phyloP scores from a whole-genome alignment of 1,140 invertebrate species.

The Hyposmocoma kahamanoa region DNA sequence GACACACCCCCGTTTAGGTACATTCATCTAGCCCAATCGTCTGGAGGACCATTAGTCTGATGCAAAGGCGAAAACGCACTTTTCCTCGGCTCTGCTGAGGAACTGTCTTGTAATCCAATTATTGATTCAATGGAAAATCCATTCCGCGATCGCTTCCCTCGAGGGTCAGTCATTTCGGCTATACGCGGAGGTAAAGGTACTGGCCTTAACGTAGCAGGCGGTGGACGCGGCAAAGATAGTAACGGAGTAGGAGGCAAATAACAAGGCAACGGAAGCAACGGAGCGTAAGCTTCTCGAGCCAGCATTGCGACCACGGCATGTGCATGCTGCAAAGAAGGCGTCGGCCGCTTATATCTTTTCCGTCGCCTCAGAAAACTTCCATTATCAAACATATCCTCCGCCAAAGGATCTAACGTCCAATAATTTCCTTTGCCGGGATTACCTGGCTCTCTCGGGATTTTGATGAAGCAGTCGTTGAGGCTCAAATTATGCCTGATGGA shows the following conservation, averaged over 20 bases:
- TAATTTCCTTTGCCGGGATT: constrained; percentile 99
- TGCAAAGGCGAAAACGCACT: constrained; percentile 68
- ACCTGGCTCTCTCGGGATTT: constrained; percentile 97
- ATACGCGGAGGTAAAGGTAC: constrained; percentile 56
- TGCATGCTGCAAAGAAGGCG: constrained; percentile 65
- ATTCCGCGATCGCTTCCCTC: constrained; percentile 57
- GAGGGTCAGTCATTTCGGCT: constrained; percentile 46
- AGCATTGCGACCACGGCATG: constrained; percentile 65
- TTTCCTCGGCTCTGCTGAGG: constrained; percentile 38
- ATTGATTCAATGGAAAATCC: constrained; percentile 72
- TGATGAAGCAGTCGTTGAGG: constrained; percentile 99
- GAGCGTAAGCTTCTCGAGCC: constrained; percentile 63
- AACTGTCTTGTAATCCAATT: constrained; percentile 49
- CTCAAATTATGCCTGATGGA: constrained; percentile 98
- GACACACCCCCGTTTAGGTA: constrained; percentile 38
- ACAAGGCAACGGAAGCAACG: constrained; percentile 59
- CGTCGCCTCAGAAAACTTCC: constrained; percentile 95
- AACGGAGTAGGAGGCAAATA: constrained; percentile 57
- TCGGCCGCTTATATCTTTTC: constrained; percentile 94
- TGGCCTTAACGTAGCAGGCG: constrained; percentile 55
- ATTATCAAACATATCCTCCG: constrained; percentile 99
- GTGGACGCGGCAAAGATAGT: constrained; percentile 53
- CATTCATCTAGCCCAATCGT: constrained; percentile 72
- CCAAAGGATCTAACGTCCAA: constrained; percentile 97
- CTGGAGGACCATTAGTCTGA: constrained; percentile 46